phyloP scores from a whole-genome alignment of 2,888 invertebrate species.

The Margaritifera margaritifera region DNA sequence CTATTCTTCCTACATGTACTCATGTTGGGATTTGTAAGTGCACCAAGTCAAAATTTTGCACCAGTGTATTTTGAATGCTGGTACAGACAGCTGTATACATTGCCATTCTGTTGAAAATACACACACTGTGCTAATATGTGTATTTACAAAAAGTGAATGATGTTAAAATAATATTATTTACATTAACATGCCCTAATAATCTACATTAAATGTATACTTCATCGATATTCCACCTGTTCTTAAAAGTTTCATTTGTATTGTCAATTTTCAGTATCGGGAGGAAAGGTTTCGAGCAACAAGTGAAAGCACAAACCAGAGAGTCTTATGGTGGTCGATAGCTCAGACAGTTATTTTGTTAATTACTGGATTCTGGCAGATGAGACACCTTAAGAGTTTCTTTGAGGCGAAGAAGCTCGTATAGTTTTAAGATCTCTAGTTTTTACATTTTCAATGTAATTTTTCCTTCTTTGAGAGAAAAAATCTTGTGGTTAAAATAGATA shows the following conservation, averaged over 20 bases:
- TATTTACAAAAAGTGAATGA: too few relatives aligned
- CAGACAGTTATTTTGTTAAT: conserved; percentile 91
- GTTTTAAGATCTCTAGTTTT: conserved; percentile 2
- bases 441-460: too few relatives aligned
- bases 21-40: too few relatives aligned
- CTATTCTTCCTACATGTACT: too few relatives aligned
- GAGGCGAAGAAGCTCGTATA: conserved; percentile 94
- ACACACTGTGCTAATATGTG: too few relatives aligned
- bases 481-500: too few relatives aligned
- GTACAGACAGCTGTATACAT: too few relatives aligned
- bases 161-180: too few relatives aligned
- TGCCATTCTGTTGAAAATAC: too few relatives aligned
- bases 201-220: background rate
- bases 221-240: background rate
- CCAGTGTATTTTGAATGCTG: too few relatives aligned
- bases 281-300: conserved; percentile 97
- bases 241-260: background rate
- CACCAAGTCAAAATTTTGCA: too few relatives aligned
- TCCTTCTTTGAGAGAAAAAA: too few relatives aligned
- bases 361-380: conserved; percentile 99
- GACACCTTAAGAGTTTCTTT: conserved; percentile 98
- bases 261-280: conserved; percentile 86
- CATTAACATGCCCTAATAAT: background rate
- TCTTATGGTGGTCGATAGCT: conserved; percentile 94
- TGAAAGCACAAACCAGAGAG: conserved; percentile 90